Conservation (phyloP, 2,888 invertebrate species). For the Noctua pronuba region DNA sequence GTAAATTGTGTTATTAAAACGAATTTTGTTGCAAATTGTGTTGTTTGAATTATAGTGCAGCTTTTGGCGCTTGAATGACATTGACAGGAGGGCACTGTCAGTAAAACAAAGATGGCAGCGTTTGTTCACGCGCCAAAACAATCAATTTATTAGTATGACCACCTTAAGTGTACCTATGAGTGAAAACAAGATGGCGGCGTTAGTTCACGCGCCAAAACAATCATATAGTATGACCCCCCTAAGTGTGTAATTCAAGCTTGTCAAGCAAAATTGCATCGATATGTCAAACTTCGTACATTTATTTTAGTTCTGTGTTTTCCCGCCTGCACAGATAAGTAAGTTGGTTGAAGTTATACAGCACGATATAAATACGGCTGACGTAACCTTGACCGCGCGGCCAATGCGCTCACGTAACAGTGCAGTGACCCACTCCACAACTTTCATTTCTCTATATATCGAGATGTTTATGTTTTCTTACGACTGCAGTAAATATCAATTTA, state of each 20-base stretch:
- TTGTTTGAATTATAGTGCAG: neutral
- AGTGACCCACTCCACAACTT: conserved; percentile 65
- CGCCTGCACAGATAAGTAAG: no score
- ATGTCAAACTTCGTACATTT: no score
- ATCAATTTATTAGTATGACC: neutral
- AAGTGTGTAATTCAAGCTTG: no score
- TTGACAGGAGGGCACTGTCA: neutral
- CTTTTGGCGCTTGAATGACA: neutral
- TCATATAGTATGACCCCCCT: no score
- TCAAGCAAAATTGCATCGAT: no score
- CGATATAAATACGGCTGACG: conserved; percentile 7
- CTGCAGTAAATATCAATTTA: neutral
- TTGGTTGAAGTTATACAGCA: neutral
- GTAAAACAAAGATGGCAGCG: neutral
- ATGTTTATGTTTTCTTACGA: conserved; percentile 48
- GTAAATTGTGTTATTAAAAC: neutral
- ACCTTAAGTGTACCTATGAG: no score
- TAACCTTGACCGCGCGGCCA: conserved; percentile 77
- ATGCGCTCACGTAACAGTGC: conserved; percentile 72
- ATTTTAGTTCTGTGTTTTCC: no score
- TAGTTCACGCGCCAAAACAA: no score
- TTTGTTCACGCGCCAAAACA: neutral
- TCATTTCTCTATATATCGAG: conserved; percentile 50
- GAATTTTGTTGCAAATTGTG: neutral
- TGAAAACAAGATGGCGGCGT: no score